Evolutionary conservation across 2,113 vertebrate species (phyloP).

Genomic region (Crotalus horridus): DNA sequence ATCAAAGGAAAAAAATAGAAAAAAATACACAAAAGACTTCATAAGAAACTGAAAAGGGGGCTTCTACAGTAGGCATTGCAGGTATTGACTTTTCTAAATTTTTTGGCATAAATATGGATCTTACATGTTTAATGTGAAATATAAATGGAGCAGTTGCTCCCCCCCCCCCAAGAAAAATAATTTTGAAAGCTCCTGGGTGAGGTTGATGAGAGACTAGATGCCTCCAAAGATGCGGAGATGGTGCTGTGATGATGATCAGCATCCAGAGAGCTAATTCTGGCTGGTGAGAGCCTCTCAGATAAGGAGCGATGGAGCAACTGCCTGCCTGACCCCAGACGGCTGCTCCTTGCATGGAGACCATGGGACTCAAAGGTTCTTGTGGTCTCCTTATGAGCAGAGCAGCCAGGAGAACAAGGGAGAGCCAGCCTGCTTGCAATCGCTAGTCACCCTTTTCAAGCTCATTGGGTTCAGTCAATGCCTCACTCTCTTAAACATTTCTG

Average conservation of each 20-base stretch:
- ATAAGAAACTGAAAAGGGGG: not conserved
- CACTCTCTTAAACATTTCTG: not conserved
- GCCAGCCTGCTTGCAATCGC: not conserved
- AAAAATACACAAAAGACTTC: not conserved
- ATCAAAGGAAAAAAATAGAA: not conserved
- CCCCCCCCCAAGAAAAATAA: not conserved
- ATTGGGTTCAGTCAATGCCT: not conserved
- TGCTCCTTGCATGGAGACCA: not conserved
- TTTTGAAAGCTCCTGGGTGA: not conserved
- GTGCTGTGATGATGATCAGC: not conserved
- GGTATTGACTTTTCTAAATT: not conserved
- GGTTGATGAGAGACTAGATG: not conserved
- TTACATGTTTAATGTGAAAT: not conserved
- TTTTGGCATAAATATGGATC: not conserved
- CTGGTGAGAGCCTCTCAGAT: not conserved
- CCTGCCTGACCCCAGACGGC: not conserved
- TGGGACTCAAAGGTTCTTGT: not conserved
- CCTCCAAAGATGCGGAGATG: not conserved
- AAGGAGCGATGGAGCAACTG: not conserved
- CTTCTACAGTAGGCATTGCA: not conserved
- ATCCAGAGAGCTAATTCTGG: not conserved
- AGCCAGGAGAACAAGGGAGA: not conserved
- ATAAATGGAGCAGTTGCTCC: not conserved
- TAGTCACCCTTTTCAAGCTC: not conserved
- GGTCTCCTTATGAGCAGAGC: not conserved